phyloP scores from a whole-genome alignment of 2,888 invertebrate genomes.

The Lathronympha strigana region DNA sequence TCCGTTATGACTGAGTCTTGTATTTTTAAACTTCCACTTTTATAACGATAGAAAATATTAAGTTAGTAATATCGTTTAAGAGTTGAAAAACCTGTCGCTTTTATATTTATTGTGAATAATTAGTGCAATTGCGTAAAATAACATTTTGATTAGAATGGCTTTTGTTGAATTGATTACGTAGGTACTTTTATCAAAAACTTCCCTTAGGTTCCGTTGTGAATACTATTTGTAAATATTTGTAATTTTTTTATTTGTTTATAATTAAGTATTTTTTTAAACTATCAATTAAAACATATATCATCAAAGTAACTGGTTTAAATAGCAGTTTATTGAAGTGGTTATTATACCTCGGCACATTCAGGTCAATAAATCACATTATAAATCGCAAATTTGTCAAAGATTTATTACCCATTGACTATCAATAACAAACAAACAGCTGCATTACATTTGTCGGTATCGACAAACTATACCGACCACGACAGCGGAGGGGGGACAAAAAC shows the following conservation, averaged over 20 bases:
- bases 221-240: too few species aligned
- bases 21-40: neutral
- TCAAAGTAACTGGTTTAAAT: constrained; percentile 22
- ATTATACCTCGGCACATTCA: constrained; percentile 9
- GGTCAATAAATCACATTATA: constrained; percentile 26
- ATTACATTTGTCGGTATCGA: constrained; percentile 36
- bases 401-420: constrained; percentile 28
- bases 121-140: too few species aligned
- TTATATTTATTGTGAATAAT: too few species aligned
- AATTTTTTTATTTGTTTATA: too few species aligned
- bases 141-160: too few species aligned
- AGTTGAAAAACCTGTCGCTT: too few species aligned
- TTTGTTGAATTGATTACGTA: too few species aligned
- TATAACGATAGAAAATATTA: neutral
- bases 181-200: too few species aligned
- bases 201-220: too few species aligned
- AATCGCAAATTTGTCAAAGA: constrained; percentile 33
- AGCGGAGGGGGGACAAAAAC: constrained; percentile 72
- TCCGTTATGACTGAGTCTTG: neutral
- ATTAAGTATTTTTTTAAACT: neutral
- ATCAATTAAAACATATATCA: neutral
- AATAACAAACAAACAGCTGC: constrained; percentile 39
- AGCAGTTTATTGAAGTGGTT: constrained; percentile 20
- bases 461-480: constrained; percentile 37
- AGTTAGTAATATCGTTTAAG: too few species aligned